A percentile compares a stretch with the other conserved stretches of the same genome.
These are phyloP conservation scores for Pterobdella sp. DNA, from an alignment of 2,888 invertebrate genomes.

Conservation along the genomic window DNA sequence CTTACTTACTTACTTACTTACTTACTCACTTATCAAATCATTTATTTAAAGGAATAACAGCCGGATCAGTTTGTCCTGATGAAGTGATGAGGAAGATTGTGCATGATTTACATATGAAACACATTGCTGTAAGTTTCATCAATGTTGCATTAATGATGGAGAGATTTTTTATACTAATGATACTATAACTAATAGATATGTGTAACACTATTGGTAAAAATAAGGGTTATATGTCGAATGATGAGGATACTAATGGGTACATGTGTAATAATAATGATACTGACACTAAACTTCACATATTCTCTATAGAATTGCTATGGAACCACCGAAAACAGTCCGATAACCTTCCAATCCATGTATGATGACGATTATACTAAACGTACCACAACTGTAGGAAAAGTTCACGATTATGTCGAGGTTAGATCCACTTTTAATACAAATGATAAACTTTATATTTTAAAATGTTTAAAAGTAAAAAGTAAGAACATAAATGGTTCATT, in stretches of 20 bases:
- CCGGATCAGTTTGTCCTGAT: slow-evolving; percentile 65
- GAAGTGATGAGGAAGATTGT: slow-evolving; percentile 52
- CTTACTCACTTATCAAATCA: no score
- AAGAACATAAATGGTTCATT: no score
- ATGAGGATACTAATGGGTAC: neutral
- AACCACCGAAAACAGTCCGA: slow-evolving; percentile 59
- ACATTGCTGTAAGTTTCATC: slow-evolving; percentile 48
- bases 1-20: no score
- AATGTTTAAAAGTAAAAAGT: neutral
- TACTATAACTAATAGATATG: neutral
- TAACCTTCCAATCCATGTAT: slow-evolving; percentile 54
- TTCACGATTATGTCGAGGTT: slow-evolving; percentile 57
- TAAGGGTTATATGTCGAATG: neutral
- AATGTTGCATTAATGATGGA: neutral
- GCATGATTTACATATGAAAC: slow-evolving; percentile 51
- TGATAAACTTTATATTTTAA: neutral
- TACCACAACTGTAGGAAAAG: slow-evolving; percentile 56
- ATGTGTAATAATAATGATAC: neutral
- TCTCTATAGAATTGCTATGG: slow-evolving; percentile 56
- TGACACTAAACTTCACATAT: neutral
- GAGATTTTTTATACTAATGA: neutral
- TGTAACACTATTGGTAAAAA: neutral
- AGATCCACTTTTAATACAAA: neutral
- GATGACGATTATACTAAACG: slow-evolving; percentile 54
- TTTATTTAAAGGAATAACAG: slow-evolving; percentile 58